These are phyloP conservation scores for Diglossa brunneiventris DNA, from an alignment of 2,113 vertebrate genomes.

Conservation along the genomic window DNA sequence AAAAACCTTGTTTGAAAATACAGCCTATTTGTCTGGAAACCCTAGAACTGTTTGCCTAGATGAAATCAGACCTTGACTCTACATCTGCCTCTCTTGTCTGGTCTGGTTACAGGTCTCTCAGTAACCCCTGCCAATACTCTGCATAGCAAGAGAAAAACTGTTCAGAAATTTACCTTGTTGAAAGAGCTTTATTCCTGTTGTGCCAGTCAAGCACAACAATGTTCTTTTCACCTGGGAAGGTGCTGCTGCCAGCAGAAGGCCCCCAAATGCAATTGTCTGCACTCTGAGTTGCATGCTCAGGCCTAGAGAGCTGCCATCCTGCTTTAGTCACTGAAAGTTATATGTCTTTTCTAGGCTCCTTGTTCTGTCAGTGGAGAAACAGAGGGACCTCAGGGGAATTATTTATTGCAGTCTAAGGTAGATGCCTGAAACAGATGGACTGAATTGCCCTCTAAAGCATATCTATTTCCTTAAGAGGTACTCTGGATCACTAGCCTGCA, in stretches of 20 bases:
- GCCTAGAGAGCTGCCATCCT: neutral
- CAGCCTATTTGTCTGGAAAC: constrained; percentile 33
- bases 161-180: neutral
- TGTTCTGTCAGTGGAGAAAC: neutral
- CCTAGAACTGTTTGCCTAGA: neutral
- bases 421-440: neutral
- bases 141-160: constrained; percentile 19
- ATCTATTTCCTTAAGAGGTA: neutral
- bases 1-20: constrained; percentile 36
- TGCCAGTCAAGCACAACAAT: neutral
- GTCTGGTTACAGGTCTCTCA: neutral
- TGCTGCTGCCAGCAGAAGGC: constrained; percentile 17
- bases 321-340: neutral
- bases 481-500: neutral
- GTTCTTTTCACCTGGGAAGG: constrained; percentile 1
- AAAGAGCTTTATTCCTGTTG: neutral
- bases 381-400: neutral
- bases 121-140: constrained; percentile 12
- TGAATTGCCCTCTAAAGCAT: neutral
- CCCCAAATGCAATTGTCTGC: neutral
- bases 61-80: constrained; percentile 47
- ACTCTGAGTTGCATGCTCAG: neutral
- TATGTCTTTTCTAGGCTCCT: neutral
- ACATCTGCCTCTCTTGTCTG: neutral
- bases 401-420: neutral